phyloP scores from a whole-genome alignment of 2,113 vertebrate genomes.

The Erinaceus europaeus region DNA sequence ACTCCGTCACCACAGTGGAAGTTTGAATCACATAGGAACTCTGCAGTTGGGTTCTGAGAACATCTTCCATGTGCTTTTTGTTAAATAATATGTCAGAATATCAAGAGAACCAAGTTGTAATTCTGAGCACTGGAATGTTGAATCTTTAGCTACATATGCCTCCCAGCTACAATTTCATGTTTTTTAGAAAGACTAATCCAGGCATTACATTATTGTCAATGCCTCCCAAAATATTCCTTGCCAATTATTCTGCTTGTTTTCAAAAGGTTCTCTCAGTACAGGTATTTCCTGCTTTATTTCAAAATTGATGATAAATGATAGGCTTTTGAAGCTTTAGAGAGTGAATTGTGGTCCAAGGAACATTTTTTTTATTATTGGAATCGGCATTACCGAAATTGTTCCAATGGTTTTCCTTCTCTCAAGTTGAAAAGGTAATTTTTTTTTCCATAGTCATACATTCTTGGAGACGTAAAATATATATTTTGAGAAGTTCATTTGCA shows the following conservation, averaged over 20 bases:
- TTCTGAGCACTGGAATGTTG: slow-evolving; percentile 55
- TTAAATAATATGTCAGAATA: slow-evolving; percentile 71
- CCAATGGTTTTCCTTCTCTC: slow-evolving; percentile 69
- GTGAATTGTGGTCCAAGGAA: slow-evolving; percentile 75
- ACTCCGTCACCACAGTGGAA: not conserved
- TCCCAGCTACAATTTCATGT: slow-evolving; percentile 68
- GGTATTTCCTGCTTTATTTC: slow-evolving; percentile 80
- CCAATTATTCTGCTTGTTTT: slow-evolving; percentile 77
- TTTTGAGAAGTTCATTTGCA: slow-evolving; percentile 62
- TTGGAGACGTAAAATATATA: slow-evolving; percentile 62
- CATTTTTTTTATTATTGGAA: slow-evolving; percentile 70
- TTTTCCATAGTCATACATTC: slow-evolving; percentile 63
- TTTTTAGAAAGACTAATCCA: slow-evolving; percentile 74
- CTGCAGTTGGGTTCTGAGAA: slow-evolving; percentile 27
- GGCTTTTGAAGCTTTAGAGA: slow-evolving; percentile 72
- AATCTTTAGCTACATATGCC: slow-evolving; percentile 66
- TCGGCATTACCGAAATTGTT: slow-evolving; percentile 72
- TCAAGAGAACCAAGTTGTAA: slow-evolving; percentile 62
- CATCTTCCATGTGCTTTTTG: slow-evolving; percentile 72
- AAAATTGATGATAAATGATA: slow-evolving; percentile 76
- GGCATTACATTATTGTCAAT: slow-evolving; percentile 75
- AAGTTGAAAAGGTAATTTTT: slow-evolving; percentile 69
- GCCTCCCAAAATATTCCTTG: slow-evolving; percentile 75
- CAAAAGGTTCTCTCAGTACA: slow-evolving; percentile 73
- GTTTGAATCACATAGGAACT: slow-evolving; percentile 26